A percentile compares a stretch with the other conserved stretches of the same genome.
phyloP scores from a whole-genome alignment of 1,140 invertebrate species.

The Eriosoma lanigerum region DNA sequence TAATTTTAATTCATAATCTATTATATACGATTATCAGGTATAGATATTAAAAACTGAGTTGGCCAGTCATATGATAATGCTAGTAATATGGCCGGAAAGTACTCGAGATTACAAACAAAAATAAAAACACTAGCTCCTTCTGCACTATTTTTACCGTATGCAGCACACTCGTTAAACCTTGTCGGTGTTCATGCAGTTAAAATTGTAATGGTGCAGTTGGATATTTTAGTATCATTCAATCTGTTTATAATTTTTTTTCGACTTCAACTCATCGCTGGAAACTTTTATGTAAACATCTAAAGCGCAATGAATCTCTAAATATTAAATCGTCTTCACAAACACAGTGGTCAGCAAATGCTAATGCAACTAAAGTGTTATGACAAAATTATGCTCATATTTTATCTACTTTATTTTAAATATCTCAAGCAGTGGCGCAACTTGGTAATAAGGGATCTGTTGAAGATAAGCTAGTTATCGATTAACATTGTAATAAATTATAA shows the following conservation, averaged over 20 bases:
- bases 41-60: constrained; percentile 42
- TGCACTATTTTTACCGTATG: constrained; percentile 36
- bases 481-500: too few species aligned
- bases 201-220: not conserved
- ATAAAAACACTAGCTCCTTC: constrained; percentile 54
- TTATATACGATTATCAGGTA: too few species aligned
- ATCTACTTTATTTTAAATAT: constrained; percentile 1
- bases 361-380: not conserved
- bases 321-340: not conserved
- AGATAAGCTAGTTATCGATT: too few species aligned
- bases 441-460: too few species aligned
- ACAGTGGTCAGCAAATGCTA: not conserved
- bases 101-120: constrained; percentile 55
- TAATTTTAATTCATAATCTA: too few species aligned
- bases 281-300: too few species aligned
- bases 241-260: too few species aligned
- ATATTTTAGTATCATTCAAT: constrained; percentile 1
- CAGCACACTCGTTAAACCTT: constrained; percentile 22
- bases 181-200: constrained; percentile 7
- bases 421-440: too few species aligned
- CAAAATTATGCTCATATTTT: constrained; percentile 1
- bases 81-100: constrained; percentile 47
- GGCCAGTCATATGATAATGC: constrained; percentile 56
- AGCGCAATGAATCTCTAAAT: not conserved
- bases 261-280: too few species aligned